These are phyloP conservation scores for Phragmatobia fuliginosa DNA, from an alignment of 2,888 invertebrate species.

Conservation along the genomic window DNA sequence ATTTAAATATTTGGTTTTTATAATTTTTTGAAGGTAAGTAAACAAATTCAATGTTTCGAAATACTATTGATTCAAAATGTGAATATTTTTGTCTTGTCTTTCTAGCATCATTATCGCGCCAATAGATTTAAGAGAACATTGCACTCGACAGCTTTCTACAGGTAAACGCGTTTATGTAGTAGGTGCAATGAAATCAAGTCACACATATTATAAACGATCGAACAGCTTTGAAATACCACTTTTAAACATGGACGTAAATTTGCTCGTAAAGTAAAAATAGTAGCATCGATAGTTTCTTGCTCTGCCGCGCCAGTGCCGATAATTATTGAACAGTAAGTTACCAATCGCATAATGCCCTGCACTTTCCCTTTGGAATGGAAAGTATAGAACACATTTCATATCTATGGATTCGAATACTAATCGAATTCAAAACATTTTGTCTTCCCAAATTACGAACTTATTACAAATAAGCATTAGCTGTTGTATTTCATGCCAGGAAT, in stretches of 20 bases:
- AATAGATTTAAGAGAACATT: background rate
- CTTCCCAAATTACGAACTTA: constrained; percentile 40
- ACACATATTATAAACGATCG: constrained; percentile 1
- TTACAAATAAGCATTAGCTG: constrained; percentile 14
- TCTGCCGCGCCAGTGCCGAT: constrained; percentile 67
- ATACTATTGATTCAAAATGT: too few relatives aligned
- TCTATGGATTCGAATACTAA: constrained; percentile 55
- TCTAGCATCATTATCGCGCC: background rate
- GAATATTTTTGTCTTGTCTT: too few relatives aligned
- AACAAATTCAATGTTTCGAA: too few relatives aligned
- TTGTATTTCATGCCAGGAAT: constrained; percentile 35
- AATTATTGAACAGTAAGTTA: constrained; percentile 74
- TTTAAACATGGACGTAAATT: constrained; percentile 24
- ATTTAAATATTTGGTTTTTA: too few relatives aligned
- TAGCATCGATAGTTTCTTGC: constrained; percentile 26
- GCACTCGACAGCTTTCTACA: constrained; percentile 14
- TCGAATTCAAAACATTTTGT: constrained; percentile 46
- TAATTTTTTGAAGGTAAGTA: too few relatives aligned
- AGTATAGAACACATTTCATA: constrained; percentile 68
- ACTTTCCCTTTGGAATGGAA: constrained; percentile 83
- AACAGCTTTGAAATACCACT: constrained; percentile 16
- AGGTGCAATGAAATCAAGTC: constrained; percentile 12
- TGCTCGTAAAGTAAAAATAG: constrained; percentile 39
- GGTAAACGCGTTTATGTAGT: background rate
- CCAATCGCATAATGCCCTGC: constrained; percentile 75